Evolutionary conservation across 2,797 vertebrate species (phyloP).

Genomic region (Cygnus olor): DNA sequence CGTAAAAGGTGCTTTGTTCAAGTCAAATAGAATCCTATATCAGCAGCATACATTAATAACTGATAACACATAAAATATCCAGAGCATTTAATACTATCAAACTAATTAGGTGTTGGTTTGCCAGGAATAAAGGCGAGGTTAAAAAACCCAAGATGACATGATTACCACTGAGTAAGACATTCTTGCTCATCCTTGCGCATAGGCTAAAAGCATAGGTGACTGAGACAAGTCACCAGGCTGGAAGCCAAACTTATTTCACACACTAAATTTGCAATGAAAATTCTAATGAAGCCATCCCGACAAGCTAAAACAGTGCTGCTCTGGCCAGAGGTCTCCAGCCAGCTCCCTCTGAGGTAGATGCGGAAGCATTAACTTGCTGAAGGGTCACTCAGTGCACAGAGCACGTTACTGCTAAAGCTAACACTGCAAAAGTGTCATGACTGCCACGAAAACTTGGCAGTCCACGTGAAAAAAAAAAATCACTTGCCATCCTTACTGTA

Average conservation of each 20-base stretch:
- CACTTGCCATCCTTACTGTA: background rate
- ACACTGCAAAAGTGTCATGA: background rate
- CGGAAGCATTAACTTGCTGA: background rate
- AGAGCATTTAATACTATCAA: slow-evolving; percentile 33
- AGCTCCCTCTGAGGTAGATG: background rate
- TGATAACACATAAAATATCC: slow-evolving; percentile 65
- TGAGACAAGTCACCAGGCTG: slow-evolving; percentile 37
- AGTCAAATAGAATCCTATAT: background rate
- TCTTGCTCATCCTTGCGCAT: slow-evolving; percentile 14
- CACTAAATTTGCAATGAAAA: slow-evolving; percentile 32
- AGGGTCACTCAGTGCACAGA: background rate
- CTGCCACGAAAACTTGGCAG: background rate
- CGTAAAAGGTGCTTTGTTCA: slow-evolving; percentile 33
- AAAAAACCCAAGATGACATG: slow-evolving; percentile 49
- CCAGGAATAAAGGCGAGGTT: slow-evolving; percentile 57
- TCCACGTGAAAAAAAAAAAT: background rate
- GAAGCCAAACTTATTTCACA: slow-evolving; percentile 33
- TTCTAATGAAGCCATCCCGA: background rate
- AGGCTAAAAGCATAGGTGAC: slow-evolving; percentile 49
- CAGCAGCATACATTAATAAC: slow-evolving; percentile 39
- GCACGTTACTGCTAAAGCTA: background rate
- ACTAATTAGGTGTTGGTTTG: slow-evolving; percentile 57
- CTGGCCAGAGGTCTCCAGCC: slow-evolving; percentile 2
- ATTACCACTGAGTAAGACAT: slow-evolving; percentile 40
- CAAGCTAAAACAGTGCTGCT: background rate